A percentile compares a stretch with the other conserved stretches of the same genome.
These are phyloP conservation scores for Odocoileus virginianus DNA, from an alignment of 2,113 vertebrate species.

Conservation along the genomic window DNA sequence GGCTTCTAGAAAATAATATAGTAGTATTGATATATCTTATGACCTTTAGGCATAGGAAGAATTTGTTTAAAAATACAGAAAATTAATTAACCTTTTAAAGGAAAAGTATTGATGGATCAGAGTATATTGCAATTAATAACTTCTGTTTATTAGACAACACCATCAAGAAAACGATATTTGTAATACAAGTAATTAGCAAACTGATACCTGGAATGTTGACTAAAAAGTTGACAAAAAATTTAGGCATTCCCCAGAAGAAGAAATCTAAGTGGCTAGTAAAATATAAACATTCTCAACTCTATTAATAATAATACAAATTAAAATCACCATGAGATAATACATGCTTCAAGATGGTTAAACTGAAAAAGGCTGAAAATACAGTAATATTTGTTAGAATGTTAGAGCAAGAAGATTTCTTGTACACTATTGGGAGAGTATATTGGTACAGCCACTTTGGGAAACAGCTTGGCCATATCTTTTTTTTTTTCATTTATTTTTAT, in stretches of 20 bases:
- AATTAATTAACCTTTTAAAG: background rate
- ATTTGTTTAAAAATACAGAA: background rate
- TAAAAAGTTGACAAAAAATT: background rate
- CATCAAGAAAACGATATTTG: background rate
- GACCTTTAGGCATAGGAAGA: background rate
- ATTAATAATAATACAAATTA: background rate
- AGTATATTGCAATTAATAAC: background rate
- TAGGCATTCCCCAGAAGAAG: background rate
- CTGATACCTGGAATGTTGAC: background rate
- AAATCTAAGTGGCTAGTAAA: background rate
- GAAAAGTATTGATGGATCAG: background rate
- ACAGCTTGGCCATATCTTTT: background rate
- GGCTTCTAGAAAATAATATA: background rate
- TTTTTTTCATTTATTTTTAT: background rate
- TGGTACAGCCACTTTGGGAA: background rate
- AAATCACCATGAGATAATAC: background rate
- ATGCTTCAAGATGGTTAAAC: background rate
- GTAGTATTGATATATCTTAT: background rate
- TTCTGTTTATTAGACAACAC: background rate
- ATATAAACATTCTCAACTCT: background rate
- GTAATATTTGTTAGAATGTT: background rate
- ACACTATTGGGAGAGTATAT: background rate
- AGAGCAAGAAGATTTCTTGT: background rate
- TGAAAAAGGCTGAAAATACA: background rate
- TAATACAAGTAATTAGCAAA: background rate